Base-by-base conservation (phyloP, 2,113 vertebrate genomes). In the Phocoena sinus region DNA sequence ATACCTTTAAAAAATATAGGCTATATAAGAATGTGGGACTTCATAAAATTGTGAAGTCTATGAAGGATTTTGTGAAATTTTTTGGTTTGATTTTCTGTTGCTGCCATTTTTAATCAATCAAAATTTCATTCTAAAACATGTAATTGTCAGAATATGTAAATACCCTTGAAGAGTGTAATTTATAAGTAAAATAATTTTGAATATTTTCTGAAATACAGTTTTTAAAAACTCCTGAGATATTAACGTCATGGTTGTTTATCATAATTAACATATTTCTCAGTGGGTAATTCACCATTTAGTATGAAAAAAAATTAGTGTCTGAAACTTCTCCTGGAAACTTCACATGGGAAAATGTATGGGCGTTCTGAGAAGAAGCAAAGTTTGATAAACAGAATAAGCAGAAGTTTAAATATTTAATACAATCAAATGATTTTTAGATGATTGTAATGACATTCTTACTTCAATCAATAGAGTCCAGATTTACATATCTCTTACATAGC, bases 61-160 rank as follows among this genome's bases (percentile, higher is more conserved):
- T 81, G 47, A 25, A 89, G 11, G n/a, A 53, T 62, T 95, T 53
- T 38, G 10, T 41, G 38, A 70, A 36, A 36, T 8, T 70, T 91
- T 88, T 70, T 14, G 6, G 3, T 50, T 86, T 58, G 1, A 36
- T 79, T 88, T 87, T 50, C 25, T 28, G 8, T 88, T 88, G 58
- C 28, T 67, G 18, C 44, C 23, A 12, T 44, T 79, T 94, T 91
- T 3, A 50, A 9, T 63, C 21, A 73, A 28, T 36, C 26, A 31
- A 94, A 94, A 38, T 94, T 90, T 93, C 6, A 8, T 58, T 96
- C 33, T 91, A 62, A 97, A 91, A 9, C n/a, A 58, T 9, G 33
- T 33, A 68, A 10, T 44, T 31, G 2, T 73, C 20, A 80, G 20
- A 83, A 87, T 44, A 68, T 28, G 2, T n/a, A 79, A 88, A 36